These are phyloP conservation scores for Mythimna loreyi DNA, from an alignment of 2,888 invertebrate species.

Conservation along the genomic window DNA sequence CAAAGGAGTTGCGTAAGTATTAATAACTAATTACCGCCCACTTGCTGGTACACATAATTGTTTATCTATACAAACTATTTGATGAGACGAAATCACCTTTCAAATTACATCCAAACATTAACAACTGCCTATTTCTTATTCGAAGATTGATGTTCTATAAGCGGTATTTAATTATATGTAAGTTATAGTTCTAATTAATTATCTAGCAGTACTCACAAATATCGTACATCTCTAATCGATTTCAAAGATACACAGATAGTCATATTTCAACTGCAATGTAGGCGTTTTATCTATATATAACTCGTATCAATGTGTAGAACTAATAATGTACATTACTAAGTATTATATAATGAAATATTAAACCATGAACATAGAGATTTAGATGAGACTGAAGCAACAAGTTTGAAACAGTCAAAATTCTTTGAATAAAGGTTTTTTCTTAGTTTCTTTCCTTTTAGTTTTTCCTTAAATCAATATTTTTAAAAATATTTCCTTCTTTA, in stretches of 20 bases:
- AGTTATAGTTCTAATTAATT: conserved; percentile 37
- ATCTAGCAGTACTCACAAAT: conserved; percentile 58
- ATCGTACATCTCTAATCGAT: conserved; percentile 19
- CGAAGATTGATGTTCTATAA: conserved; percentile 30
- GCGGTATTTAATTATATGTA: conserved; percentile 36
- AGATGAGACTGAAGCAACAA: neutral
- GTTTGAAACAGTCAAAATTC: neutral
- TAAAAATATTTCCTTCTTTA: neutral
- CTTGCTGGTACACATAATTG: conserved; percentile 20
- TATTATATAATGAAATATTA: neutral
- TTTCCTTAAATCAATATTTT: neutral
- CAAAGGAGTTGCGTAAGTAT: conserved; percentile 51
- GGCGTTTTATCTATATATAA: neutral
- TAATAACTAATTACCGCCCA: conserved; percentile 43
- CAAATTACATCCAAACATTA: conserved; percentile 28
- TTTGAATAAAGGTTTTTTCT: too few species aligned
- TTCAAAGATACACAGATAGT: neutral
- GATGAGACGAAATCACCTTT: conserved; percentile 38
- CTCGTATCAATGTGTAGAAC: too few species aligned
- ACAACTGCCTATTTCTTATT: conserved; percentile 18
- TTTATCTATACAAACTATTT: conserved; percentile 40
- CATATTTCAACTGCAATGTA: neutral
- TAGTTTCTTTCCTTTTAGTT: neutral
- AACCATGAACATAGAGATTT: neutral
- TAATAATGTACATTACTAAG: neutral